Conservation (phyloP, 2,797 vertebrate species). For the Gobionotothen gibberifrons region DNA sequence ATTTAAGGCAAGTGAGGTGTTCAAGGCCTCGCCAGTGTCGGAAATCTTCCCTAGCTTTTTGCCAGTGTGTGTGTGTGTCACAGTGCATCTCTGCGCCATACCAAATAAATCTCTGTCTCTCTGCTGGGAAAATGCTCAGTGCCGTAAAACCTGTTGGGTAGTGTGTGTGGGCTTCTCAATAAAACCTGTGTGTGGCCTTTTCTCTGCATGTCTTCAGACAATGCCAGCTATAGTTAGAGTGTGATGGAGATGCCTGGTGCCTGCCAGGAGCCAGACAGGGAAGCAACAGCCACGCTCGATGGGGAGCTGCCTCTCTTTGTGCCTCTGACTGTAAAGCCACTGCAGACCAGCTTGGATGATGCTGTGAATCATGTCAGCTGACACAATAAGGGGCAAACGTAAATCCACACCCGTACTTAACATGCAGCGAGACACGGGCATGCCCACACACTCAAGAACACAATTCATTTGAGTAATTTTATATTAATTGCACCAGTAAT, state of each 20-base stretch:
- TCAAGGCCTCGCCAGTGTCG: conserved; percentile 20
- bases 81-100: conserved; percentile 4
- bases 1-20: conserved; percentile 32
- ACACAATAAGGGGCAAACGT: conserved; percentile 21
- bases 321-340: conserved; percentile 28
- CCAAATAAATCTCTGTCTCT: conserved; percentile 52
- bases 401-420: conserved; percentile 14
- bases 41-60: conserved; percentile 25
- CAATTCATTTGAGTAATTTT: background rate
- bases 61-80: conserved; percentile 22
- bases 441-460: background rate
- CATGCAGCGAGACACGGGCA: background rate
- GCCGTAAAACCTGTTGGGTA: conserved; percentile 49
- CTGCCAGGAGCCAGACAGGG: conserved; percentile 53
- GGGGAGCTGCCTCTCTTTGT: conserved; percentile 59
- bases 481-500: background rate
- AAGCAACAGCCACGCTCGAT: conserved; percentile 48
- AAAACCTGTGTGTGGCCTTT: conserved; percentile 76
- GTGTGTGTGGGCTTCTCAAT: conserved; percentile 58
- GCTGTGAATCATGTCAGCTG: conserved; percentile 65
- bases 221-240: conserved; percentile 64
- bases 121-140: conserved; percentile 30
- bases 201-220: conserved; percentile 58
- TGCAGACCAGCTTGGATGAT: conserved; percentile 43
- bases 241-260: conserved; percentile 66